Evolutionary conservation across 1,140 invertebrate genomes (phyloP).

Genomic region (Druon quercuslanigerum): DNA sequence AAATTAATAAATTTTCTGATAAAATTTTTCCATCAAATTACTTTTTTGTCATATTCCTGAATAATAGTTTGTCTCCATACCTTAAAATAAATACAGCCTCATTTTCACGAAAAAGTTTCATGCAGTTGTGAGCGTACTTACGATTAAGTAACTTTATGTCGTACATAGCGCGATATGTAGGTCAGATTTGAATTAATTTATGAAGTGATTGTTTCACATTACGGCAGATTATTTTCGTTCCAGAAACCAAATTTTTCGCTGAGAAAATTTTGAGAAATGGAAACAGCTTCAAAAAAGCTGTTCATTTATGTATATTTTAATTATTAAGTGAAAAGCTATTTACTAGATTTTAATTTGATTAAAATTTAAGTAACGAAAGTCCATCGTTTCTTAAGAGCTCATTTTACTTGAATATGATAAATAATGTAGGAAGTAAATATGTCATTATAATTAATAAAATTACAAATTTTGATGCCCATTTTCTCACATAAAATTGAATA

Average conservation of each 20-base stretch:
- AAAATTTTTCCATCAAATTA: no score
- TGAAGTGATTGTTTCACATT: background rate
- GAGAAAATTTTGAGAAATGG: background rate
- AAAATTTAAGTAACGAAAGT: background rate
- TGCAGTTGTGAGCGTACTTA: background rate
- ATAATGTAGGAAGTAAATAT: background rate
- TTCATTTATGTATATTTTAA: no score
- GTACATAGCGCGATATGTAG: background rate
- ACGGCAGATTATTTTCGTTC: background rate
- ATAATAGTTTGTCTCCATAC: no score
- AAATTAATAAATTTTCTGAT: no score
- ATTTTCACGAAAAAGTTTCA: background rate
- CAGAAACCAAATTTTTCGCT: background rate
- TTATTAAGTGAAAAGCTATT: no score
- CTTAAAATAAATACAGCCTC: background rate
- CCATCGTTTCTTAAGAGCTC: background rate
- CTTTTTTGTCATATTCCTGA: no score
- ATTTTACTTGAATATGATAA: background rate
- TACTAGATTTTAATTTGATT: background rate
- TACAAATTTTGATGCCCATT: background rate
- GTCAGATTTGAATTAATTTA: background rate
- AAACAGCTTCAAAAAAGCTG: background rate
- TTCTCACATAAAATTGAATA: background rate
- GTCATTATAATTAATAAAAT: no score
- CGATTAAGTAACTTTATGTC: conserved; percentile 6